These are phyloP conservation scores for Plumapathes pennacea DNA, from an alignment of 92 coral and sea anemone species.

Conservation along the genomic window DNA sequence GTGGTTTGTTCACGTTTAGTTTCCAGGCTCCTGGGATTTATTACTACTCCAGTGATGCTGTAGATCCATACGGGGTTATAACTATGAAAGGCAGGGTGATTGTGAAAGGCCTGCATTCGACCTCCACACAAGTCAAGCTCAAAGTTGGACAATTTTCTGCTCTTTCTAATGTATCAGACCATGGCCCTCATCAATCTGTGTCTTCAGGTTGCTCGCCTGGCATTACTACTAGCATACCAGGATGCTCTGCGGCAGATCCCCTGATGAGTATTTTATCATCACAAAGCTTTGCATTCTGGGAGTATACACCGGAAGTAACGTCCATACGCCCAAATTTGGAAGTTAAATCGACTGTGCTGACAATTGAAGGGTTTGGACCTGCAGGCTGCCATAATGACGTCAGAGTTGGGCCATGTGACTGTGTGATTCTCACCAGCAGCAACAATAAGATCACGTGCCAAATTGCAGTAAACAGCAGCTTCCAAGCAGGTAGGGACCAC, in stretches of 20 bases:
- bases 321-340: conserved; percentile 67
- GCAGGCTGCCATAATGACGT: conserved; percentile 57
- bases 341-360: conserved; percentile 49
- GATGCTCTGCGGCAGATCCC: conserved; percentile 20
- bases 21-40: conserved; percentile 68
- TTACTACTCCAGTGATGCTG: conserved; percentile 71
- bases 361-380: conserved; percentile 69
- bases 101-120: conserved; percentile 37
- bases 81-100: conserved; percentile 77
- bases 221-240: conserved; percentile 17
- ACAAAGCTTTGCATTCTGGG: conserved; percentile 50
- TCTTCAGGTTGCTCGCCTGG: conserved; percentile 45
- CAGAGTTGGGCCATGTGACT: conserved; percentile 47
- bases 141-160: conserved; percentile 48
- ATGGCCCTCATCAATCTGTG: conserved; percentile 25
- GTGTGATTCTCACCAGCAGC: conserved; percentile 47
- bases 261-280: conserved; percentile 3
- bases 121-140: conserved; percentile 23
- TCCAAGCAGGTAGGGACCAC: conserved; percentile 63
- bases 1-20: conserved; percentile 54
- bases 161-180: conserved; percentile 16
- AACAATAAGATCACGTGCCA: conserved; percentile 56
- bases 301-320: conserved; percentile 78
- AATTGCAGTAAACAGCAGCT: conserved; percentile 34
- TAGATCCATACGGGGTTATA: conserved; percentile 65